Evolutionary conservation across 2,113 vertebrate genomes (phyloP).

Genomic region (Lepus europaeus): DNA sequence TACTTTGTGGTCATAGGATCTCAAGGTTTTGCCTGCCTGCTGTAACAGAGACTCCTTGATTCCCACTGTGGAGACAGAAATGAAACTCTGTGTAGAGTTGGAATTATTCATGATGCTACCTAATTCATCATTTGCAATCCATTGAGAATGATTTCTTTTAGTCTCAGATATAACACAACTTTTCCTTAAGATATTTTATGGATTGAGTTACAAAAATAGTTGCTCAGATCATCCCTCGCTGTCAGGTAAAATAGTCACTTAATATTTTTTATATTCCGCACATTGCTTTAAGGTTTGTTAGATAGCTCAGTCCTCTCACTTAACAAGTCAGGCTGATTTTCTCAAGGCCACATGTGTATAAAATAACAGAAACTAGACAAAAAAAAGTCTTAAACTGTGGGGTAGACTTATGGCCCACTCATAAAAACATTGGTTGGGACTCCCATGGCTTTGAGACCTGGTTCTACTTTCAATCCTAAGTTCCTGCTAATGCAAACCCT

Average conservation of each 20-base stretch:
- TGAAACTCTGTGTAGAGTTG: neutral
- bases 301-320: neutral
- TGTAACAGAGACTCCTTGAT: conserved; percentile 44
- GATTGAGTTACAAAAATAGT: neutral
- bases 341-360: neutral
- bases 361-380: neutral
- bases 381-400: too few species aligned
- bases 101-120: conserved; percentile 13
- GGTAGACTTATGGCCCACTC: too few species aligned
- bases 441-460: too few species aligned
- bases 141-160: neutral
- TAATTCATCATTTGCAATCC: conserved; percentile 23
- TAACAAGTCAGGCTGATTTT: neutral
- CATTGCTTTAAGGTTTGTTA: neutral
- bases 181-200: conserved; percentile 12
- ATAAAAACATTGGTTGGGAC: too few species aligned
- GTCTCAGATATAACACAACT: conserved; percentile 17
- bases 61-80: neutral
- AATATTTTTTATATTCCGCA: conserved; percentile 28
- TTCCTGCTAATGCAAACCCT: too few species aligned
- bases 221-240: neutral
- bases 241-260: neutral
- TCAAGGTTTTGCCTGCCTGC: neutral
- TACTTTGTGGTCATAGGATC: neutral
- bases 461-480: too few species aligned